These are phyloP conservation scores for Pan paniscus DNA, from an alignment of 2,113 vertebrate genomes.

Conservation along the genomic window DNA sequence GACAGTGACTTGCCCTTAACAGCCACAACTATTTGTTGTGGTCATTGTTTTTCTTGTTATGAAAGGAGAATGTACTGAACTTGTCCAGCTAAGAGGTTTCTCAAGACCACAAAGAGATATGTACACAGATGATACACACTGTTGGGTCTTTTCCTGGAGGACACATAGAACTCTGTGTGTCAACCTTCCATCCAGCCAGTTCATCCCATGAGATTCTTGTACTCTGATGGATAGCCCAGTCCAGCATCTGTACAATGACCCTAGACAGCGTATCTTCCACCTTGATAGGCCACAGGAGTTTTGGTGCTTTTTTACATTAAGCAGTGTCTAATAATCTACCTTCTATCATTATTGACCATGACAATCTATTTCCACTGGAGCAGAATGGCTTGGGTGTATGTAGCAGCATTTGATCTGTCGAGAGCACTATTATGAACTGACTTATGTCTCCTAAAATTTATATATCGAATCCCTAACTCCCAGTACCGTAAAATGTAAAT, in stretches of 20 bases:
- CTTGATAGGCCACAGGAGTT: neutral
- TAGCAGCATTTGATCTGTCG: neutral
- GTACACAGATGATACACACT: accelerated
- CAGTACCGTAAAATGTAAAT: neutral
- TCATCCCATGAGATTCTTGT: neutral
- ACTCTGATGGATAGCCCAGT: neutral
- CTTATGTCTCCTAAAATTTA: neutral
- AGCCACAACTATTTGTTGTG: neutral
- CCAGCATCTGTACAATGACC: neutral
- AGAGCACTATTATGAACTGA: neutral
- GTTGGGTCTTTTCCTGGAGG: neutral
- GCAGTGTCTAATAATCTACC: neutral
- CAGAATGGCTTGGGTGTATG: neutral
- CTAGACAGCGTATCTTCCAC: neutral
- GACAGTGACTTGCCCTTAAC: neutral
- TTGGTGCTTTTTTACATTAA: neutral
- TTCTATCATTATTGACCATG: neutral
- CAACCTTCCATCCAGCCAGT: neutral
- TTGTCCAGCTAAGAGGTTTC: neutral
- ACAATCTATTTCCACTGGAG: neutral
- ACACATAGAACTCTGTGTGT: neutral
- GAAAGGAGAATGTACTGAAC: neutral
- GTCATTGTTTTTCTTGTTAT: neutral
- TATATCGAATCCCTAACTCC: neutral
- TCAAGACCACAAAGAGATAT: neutral